Base-by-base conservation (phyloP, 2,888 invertebrate species). In the Hedya salicella region DNA sequence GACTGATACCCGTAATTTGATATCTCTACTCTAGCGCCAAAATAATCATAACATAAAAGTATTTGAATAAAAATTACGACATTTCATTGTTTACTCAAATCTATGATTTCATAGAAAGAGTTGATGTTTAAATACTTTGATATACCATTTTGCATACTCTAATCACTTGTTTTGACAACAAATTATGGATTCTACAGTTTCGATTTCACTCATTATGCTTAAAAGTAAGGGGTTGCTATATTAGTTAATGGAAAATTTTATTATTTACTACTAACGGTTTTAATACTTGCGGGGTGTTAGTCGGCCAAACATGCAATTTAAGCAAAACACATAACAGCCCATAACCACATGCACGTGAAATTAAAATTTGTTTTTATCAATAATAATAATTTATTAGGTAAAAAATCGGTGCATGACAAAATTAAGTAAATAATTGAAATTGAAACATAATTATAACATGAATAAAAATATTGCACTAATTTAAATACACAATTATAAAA, bases 341-440 rank as follows among this genome's bases (percentile, higher is more conserved):
- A 50, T 25, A 32, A 57, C 50, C 65, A 30, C 67, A 69, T 61
- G 69, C 64, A 46, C 40, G 48, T 56, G 36, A 61, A 61, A 68
- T 63, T 48, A 56, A 63, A 66, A 63, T 52, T 54, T 36, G 49
- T n/a, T 44, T 21, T 49, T 8, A 19, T 62, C 14, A 52, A 39
- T 40, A 67, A 64, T 25, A n/a, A 49, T 25, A 60, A 53, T 71
- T 70, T 69, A 70, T 70, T 70, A 19, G 19, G 16, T 62, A 53
- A 62, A 62, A 62, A 60, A 46, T 19, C 39, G 52, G 57, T 67
- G 44, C 30, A 56, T 44, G 32, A 53, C 32, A 62, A 62, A 69
- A 60, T 52, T 30, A 59, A 13, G 36, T 46, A 63, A 54, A 62
- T 36, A 66, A 40, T 69, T 56, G 17, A 62, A 56, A 68, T 68